Base-by-base conservation (phyloP, 2,113 vertebrate genomes). In the Malurus alboscapulatus region DNA sequence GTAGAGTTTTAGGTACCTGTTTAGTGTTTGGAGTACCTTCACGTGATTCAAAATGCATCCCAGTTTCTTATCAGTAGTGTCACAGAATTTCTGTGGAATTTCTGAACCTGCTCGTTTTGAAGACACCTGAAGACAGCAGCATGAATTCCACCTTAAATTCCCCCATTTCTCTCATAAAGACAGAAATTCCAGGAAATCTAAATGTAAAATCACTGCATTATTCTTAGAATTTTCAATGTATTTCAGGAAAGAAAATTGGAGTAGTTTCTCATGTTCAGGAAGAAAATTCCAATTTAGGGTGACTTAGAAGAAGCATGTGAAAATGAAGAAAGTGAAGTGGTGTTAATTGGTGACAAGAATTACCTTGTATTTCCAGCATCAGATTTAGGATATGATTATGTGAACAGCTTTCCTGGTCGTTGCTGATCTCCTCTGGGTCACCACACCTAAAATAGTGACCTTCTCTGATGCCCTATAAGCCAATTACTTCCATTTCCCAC, bases 161-260 rank as follows among this genome's bases (percentile, higher is more conserved):
- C 25, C 27, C 1, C 1, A 2, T 10, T 48, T 36, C 24, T 21
- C 27, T 1, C 1, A 2, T 7, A 7, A 48, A 74, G 12, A 19
- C 38, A 27, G 18, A 62, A 54, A 38, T 17, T 3, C 24, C 79
- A 59, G 19, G 32, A 66, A 76, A 88, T 77, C 21, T n/a, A 42
- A 65, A 69, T 21, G 8, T 17, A 29, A 16, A 57, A 24, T 71
- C 32, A 40, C 9, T 22, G 17, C 13, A 8, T 59, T 54, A 25
- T 65, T 67, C 21, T 58, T 48, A 21, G 36, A 8, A 32, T 4
- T 32, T 61, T 40, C 20, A 55, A 9, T 22, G 27, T 29, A 27
- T 50, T 74, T 69, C 34, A 24, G 29, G 36, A 88, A 44, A 65
- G 4, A 29, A 84, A 65, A 50, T 42, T 17, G 17, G 17, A 27